Evolutionary conservation across 2,888 invertebrate species (phyloP).

Genomic region (Schizotus pectinicornis): DNA sequence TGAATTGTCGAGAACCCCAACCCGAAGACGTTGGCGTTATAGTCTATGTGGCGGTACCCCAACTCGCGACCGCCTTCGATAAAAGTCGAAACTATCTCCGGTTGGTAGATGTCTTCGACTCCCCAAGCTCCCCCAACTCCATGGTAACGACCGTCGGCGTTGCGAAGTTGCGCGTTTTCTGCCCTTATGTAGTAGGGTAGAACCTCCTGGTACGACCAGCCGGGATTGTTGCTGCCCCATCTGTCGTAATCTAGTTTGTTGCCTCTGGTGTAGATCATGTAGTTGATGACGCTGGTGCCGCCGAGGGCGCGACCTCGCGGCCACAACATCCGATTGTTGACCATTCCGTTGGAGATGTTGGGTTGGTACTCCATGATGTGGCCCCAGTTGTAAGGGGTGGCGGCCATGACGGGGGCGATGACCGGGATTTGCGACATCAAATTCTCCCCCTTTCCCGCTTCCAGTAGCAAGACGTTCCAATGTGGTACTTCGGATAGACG

Average conservation of each 20-base stretch:
- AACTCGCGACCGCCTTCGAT: conserved; percentile 54
- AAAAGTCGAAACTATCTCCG: conserved; percentile 52
- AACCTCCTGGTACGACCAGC: conserved; percentile 64
- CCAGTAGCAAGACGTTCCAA: conserved; percentile 69
- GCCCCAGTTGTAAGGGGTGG: conserved; percentile 67
- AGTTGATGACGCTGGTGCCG: conserved; percentile 54
- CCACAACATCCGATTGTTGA: conserved; percentile 46
- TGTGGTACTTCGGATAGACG: conserved; percentile 69
- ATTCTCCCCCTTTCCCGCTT: conserved; percentile 67
- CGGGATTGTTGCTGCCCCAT: conserved; percentile 70
- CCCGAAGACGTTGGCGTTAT: conserved; percentile 47
- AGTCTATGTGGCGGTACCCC: conserved; percentile 58
- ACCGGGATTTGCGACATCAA: conserved; percentile 63
- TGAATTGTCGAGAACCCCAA: conserved; percentile 56
- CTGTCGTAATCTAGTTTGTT: conserved; percentile 73
- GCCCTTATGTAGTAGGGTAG: conserved; percentile 66
- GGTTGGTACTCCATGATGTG: conserved; percentile 65
- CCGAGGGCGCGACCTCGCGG: conserved; percentile 65
- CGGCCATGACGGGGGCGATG: conserved; percentile 61
- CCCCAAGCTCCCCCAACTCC: conserved; percentile 66
- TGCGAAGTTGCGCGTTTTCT: conserved; percentile 53
- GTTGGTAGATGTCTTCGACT: conserved; percentile 65
- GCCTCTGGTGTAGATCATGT: conserved; percentile 65
- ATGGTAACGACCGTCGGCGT: conserved; percentile 61
- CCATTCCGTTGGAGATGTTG: conserved; percentile 47